Conservation (phyloP, 1,140 invertebrate genomes). For the Neodiprion virginianus region DNA sequence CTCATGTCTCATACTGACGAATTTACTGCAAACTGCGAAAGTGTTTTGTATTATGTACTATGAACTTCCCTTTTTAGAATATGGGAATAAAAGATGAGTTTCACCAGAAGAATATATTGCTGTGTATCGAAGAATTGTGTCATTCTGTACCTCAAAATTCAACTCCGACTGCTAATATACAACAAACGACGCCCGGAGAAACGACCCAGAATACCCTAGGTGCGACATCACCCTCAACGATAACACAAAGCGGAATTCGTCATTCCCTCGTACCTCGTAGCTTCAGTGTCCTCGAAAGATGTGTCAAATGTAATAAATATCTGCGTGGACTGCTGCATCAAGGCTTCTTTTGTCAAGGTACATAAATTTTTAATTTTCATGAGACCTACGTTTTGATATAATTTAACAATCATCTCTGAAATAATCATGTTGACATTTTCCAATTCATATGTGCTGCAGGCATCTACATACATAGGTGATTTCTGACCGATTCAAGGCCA, state of each 20-base stretch:
- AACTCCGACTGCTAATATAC: slow-evolving; percentile 10
- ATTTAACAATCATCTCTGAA: too few relatives aligned
- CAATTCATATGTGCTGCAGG: too few relatives aligned
- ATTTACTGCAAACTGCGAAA: neutral
- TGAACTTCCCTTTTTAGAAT: slow-evolving; percentile 63
- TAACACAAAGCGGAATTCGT: slow-evolving; percentile 20
- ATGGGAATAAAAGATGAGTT: slow-evolving; percentile 83
- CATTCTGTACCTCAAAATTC: slow-evolving; percentile 41
- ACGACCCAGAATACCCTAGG: slow-evolving; percentile 15
- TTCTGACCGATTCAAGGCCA: neutral
- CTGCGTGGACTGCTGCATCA: slow-evolving; percentile 76
- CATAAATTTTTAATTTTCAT: slow-evolving; percentile 26
- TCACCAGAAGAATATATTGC: slow-evolving; percentile 75
- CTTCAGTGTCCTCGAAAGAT: slow-evolving; percentile 74
- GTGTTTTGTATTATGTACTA: slow-evolving; percentile 12
- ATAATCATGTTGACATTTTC: too few relatives aligned
- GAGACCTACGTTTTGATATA: too few relatives aligned
- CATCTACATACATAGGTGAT: neutral
- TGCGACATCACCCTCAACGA: neutral
- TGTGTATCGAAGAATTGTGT: slow-evolving; percentile 75
- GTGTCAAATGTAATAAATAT: slow-evolving; percentile 80
- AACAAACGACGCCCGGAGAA: neutral
- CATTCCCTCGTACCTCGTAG: slow-evolving; percentile 72
- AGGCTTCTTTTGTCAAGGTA: slow-evolving; percentile 79
- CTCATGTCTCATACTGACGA: neutral